Percentiles rank a stretch among this genome's conserved stretches.
Conservation (phyloP, 2,797 vertebrate species). For the Pseudomugil gertrudae region DNA sequence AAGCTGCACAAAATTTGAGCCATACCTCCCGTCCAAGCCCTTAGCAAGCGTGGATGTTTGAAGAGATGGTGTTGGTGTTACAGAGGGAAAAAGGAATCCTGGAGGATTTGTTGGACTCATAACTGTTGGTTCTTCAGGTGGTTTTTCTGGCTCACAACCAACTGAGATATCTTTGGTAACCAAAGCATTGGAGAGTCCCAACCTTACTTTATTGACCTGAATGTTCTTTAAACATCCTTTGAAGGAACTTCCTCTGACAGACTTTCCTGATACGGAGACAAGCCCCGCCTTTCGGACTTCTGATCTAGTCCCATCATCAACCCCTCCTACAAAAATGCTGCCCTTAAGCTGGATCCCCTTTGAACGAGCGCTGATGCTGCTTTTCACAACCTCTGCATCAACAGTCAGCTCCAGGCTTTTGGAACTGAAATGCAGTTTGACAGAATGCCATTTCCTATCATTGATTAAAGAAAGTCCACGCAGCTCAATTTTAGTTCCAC, state of each 20-base stretch:
- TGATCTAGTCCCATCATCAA: conserved; percentile 81
- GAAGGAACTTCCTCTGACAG: conserved; percentile 86
- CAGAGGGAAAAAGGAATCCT: conserved; percentile 42
- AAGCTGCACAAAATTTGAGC: conserved; percentile 81
- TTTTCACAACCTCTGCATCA: conserved; percentile 83
- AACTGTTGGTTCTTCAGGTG: conserved; percentile 49
- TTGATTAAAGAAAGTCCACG: conserved; percentile 81
- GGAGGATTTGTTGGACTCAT: conserved; percentile 57
- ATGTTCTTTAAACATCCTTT: conserved; percentile 90
- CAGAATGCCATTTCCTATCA: conserved; percentile 86
- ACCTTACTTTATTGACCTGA: conserved; percentile 81
- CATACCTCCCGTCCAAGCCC: conserved; percentile 74
- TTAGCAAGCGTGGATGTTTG: conserved; percentile 74
- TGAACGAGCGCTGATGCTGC: conserved; percentile 69
- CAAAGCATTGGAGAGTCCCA: conserved; percentile 83
- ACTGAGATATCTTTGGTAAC: conserved; percentile 91
- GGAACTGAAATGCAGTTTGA: conserved; percentile 82
- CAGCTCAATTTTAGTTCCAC: conserved; percentile 79
- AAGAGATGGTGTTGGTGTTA: conserved; percentile 63
- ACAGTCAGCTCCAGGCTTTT: conserved; percentile 84
- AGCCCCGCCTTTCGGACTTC: conserved; percentile 84
- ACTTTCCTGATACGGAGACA: conserved; percentile 84
- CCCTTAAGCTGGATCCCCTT: conserved; percentile 81
- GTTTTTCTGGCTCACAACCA: conserved; percentile 86
- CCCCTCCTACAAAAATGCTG: conserved; percentile 86